Conservation (phyloP, 2,113 vertebrate species). For the Gymnogyps californianus region DNA sequence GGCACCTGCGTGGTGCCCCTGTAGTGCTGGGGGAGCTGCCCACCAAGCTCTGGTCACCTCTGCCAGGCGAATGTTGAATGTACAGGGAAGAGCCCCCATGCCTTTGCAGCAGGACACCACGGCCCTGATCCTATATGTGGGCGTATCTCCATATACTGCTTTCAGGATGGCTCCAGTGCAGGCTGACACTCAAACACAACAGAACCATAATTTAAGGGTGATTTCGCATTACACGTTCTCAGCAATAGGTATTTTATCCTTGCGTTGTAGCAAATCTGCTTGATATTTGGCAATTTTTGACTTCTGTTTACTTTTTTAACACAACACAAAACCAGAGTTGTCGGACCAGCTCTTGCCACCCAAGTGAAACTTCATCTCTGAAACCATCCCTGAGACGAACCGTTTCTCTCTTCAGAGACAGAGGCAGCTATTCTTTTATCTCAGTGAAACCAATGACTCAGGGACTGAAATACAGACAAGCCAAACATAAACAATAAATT, state of each 20-base stretch:
- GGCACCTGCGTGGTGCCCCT: not conserved
- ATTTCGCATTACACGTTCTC: not conserved
- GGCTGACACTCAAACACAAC: not conserved
- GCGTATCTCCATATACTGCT: fast-evolving
- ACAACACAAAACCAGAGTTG: not conserved
- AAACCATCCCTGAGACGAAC: not conserved
- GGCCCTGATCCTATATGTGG: not conserved
- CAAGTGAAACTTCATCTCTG: slow-evolving; percentile 12
- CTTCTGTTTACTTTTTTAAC: not conserved
- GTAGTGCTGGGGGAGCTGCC: not conserved
- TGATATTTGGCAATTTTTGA: not conserved
- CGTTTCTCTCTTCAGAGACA: slow-evolving; percentile 3
- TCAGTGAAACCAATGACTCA: not conserved
- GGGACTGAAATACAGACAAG: not conserved
- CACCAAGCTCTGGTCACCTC: not conserved
- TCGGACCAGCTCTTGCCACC: slow-evolving; percentile 1
- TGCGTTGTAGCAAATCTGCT: not conserved
- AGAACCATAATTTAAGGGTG: not conserved
- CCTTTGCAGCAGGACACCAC: not conserved
- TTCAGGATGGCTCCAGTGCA: not conserved
- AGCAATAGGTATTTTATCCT: not conserved
- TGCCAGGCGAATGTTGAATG: not conserved
- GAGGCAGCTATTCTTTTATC: not conserved
- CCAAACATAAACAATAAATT: not conserved
- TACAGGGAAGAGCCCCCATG: not conserved